Evolutionary conservation across 2,888 invertebrate species (phyloP), one percentile per base, ranked within the genome.

Genomic region (Xestia sexstrigata): DNA sequence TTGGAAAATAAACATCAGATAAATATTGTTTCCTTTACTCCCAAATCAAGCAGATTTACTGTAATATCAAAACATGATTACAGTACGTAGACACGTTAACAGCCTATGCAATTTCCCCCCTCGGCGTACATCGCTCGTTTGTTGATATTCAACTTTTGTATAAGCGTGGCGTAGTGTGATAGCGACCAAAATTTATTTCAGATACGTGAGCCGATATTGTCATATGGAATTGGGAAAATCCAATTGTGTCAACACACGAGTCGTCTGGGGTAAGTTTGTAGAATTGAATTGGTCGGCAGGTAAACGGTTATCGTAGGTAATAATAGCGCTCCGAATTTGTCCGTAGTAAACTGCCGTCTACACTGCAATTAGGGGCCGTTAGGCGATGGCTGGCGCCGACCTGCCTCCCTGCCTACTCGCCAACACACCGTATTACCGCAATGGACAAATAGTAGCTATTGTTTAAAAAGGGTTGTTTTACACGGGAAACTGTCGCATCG

Each of bases 211-310:
- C 89, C 87, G 89, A 90, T 91, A 91, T 92, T 93, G 91, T 92
- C 91, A 91, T 91, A 92, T 91, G 90, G 89, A 93, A 93, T 93
- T 93, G 93, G 94, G 93, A 90, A 94, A 94, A 93, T 91, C 93
- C 94, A 94, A 94, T 94, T 92, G 93, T 91, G 91, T 92, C 92
- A 91, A 92, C 91, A 92, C 89, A 86, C 82, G 88, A 86, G 85
- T 90, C 87, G 91, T 90, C 81, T 84, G 73, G 87, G 85, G 88
- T 91, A 92, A 92, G 90, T 91, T 92, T 91, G 90, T 89, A 82
- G 92, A 94, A 95, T 93, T 92, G 93, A 93, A 94, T 93, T 88
- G 92, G 89, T 90, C 88, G 91, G 88, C 91, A 93, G 93, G 93
- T 94, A 94, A 94, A 94, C 92, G 92, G 92, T 93, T 92, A 94